Evolutionary conservation across 2,113 vertebrate species (phyloP).

Genomic region (Turnix velox): DNA sequence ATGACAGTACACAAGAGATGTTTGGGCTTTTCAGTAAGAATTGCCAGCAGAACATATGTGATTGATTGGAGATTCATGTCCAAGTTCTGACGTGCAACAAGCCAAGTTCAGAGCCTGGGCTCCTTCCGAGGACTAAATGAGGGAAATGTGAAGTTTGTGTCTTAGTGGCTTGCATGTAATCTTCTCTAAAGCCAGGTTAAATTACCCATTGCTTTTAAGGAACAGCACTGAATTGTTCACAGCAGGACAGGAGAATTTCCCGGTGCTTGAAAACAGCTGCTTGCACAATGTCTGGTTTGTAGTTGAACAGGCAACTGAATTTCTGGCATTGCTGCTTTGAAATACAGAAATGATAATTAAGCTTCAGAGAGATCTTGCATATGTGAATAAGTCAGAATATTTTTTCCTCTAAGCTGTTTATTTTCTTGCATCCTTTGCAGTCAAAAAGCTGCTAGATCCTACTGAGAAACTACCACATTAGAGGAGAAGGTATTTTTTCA

Average conservation of each 20-base stretch:
- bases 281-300: neutral
- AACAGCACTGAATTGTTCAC: neutral
- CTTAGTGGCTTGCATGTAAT: neutral
- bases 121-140: neutral
- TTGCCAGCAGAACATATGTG: neutral
- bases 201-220: neutral
- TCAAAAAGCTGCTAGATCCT: neutral
- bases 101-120: neutral
- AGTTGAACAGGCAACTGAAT: slow-evolving; percentile 8
- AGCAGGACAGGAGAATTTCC: slow-evolving; percentile 9
- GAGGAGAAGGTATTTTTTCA: neutral
- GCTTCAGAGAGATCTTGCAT: slow-evolving; percentile 4
- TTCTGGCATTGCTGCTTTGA: slow-evolving; percentile 24
- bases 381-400: slow-evolving; percentile 23
- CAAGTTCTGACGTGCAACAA: neutral
- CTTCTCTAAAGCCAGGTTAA: slow-evolving; percentile 12
- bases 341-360: slow-evolving; percentile 14
- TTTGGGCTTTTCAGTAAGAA: neutral
- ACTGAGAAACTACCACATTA: neutral
- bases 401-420: neutral
- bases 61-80: neutral
- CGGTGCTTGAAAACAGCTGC: slow-evolving; percentile 25
- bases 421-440: neutral
- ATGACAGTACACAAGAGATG: neutral
- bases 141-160: neutral